Evolutionary conservation across 1,140 invertebrate genomes (phyloP).

Genomic region (Hyphantria cunea): DNA sequence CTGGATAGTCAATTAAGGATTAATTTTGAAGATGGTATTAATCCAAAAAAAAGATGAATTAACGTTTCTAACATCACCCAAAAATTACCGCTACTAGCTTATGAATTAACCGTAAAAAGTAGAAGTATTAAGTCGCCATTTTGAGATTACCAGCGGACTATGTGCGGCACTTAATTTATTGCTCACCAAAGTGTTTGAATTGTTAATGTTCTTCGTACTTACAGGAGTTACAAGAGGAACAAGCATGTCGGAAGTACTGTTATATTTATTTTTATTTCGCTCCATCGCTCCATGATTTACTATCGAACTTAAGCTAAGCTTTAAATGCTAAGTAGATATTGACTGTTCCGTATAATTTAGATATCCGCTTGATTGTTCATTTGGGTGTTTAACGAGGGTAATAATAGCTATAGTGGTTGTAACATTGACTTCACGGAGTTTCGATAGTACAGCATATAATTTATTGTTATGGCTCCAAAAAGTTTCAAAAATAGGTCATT

Average conservation of each 20-base stretch:
- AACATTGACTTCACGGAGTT: no score
- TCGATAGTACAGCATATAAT: no score
- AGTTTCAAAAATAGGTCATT: no score
- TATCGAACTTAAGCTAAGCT: not conserved
- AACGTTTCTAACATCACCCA: no score
- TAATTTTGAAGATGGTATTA: no score
- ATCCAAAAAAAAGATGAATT: no score
- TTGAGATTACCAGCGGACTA: conserved; percentile 65
- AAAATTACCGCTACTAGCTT: conserved; percentile 15
- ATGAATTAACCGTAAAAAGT: conserved; percentile 40
- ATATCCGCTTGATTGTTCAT: conserved; percentile 7
- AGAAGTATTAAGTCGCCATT: conserved; percentile 70
- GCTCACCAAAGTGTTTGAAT: conserved; percentile 74
- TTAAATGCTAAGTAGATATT: not conserved
- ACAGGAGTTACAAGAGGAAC: conserved; percentile 13
- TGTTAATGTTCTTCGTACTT: conserved; percentile 69
- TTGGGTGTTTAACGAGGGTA: not conserved
- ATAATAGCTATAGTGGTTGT: no score
- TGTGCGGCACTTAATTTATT: conserved; percentile 71
- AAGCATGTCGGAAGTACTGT: conserved; percentile 28
- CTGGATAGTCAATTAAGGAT: no score
- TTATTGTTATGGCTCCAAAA: no score
- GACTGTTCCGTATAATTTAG: not conserved
- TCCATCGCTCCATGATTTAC: not conserved
- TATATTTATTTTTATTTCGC: conserved; percentile 1